Evolutionary conservation across 1,140 invertebrate species (phyloP).

Genomic region (Nasonia vitripennis): DNA sequence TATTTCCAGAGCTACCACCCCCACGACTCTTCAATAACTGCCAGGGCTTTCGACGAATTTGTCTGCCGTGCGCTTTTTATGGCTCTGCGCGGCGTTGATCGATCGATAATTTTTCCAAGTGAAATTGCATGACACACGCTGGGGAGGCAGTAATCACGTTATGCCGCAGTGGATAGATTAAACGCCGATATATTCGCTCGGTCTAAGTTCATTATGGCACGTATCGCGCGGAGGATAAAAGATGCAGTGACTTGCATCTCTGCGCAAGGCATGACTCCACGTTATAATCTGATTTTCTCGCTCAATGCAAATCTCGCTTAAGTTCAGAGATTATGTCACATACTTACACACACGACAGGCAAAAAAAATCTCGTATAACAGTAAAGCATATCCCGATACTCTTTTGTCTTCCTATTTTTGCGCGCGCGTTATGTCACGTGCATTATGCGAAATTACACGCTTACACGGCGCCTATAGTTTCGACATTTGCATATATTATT

Average conservation of each 20-base stretch:
- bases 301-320: neutral
- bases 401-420: neutral
- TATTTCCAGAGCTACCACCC: conserved; percentile 1
- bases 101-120: neutral
- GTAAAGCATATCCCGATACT: neutral
- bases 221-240: neutral
- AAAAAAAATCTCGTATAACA: too few relatives aligned
- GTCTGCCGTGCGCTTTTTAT: neutral
- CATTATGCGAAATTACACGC: neutral
- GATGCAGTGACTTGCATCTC: neutral
- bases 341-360: neutral
- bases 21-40: neutral
- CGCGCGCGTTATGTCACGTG: neutral
- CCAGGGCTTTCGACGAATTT: neutral
- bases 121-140: neutral
- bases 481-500: conserved; percentile 2
- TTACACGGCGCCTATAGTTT: neutral
- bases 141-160: too few relatives aligned
- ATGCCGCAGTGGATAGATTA: too few relatives aligned
- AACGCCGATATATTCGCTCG: too few relatives aligned
- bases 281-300: neutral
- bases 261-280: neutral
- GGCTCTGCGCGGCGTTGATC: neutral
- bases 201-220: too few relatives aligned
- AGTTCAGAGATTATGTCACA: neutral